Percentiles rank a stretch among this genome's conserved stretches.
Evolutionary conservation across 2,888 invertebrate genomes (phyloP).

Genomic region (Aspidiotus destructor): DNA sequence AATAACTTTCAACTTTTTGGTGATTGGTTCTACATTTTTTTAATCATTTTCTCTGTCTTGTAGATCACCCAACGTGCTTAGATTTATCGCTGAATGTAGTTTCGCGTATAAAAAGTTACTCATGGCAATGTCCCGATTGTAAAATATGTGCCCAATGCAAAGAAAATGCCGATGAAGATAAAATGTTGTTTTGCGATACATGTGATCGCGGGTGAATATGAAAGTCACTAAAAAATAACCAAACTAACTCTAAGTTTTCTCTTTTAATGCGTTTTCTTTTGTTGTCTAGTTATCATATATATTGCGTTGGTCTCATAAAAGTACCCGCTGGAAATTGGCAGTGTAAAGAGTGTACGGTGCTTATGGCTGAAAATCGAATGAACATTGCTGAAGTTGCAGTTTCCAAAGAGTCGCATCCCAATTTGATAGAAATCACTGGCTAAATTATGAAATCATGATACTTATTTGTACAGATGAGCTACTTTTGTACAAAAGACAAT

Average conservation of each 20-base stretch:
- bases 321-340: constrained; percentile 86
- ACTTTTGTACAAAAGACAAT: too few relatives aligned
- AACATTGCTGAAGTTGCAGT: too few relatives aligned
- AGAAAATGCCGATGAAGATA: constrained; percentile 72
- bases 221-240: neutral
- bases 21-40: neutral
- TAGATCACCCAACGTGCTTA: constrained; percentile 72
- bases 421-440: too few relatives aligned
- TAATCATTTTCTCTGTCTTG: constrained; percentile 35
- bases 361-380: too few relatives aligned
- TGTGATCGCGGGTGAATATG: constrained; percentile 71
- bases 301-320: constrained; percentile 70
- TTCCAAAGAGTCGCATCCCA: too few relatives aligned
- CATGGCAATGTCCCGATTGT: constrained; percentile 90
- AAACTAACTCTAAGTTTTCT: neutral
- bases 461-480: too few relatives aligned
- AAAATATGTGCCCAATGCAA: constrained; percentile 79
- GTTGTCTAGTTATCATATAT: constrained; percentile 62
- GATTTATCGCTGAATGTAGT: constrained; percentile 76
- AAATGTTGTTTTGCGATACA: constrained; percentile 88
- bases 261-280: neutral
- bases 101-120: constrained; percentile 69
- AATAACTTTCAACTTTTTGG: neutral
- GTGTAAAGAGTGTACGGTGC: constrained; percentile 62
- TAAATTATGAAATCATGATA: too few relatives aligned